phyloP scores from a whole-genome alignment of 2,113 vertebrate species.

The Isichthys henryi region DNA sequence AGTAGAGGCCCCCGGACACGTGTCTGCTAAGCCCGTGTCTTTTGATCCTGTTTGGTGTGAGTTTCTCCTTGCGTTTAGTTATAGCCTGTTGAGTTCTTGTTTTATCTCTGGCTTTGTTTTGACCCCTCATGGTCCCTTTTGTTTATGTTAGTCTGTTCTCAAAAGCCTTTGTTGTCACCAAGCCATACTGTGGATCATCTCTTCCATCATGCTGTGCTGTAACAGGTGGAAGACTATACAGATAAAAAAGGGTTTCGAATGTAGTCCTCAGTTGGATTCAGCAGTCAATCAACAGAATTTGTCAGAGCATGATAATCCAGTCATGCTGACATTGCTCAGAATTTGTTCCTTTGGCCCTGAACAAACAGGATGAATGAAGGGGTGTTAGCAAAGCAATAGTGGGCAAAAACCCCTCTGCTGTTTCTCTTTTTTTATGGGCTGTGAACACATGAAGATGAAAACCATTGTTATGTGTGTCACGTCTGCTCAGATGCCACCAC shows the following conservation, averaged over 20 bases:
- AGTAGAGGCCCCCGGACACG: too few species aligned
- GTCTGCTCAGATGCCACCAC: not conserved
- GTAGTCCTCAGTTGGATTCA: not conserved
- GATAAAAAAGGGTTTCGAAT: not conserved
- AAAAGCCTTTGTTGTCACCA: not conserved
- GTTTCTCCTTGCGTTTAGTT: not conserved
- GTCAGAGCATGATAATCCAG: not conserved
- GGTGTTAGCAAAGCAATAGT: not conserved
- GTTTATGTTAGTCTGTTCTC: not conserved
- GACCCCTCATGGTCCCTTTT: not conserved
- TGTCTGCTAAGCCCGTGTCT: too few species aligned
- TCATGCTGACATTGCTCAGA: not conserved
- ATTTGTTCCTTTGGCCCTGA: not conserved
- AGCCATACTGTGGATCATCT: not conserved
- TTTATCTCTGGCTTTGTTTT: not conserved
- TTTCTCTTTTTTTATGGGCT: not conserved
- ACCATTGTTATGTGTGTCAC: not conserved
- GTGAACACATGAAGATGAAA: not conserved
- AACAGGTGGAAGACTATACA: not conserved
- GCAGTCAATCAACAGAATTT: not conserved
- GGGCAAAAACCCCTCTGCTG: not conserved
- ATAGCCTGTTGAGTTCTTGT: not conserved
- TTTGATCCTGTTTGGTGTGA: not conserved
- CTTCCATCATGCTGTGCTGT: not conserved
- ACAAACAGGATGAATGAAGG: not conserved